Evolutionary conservation across 2,888 invertebrate species (phyloP), one percentile per base, ranked within the genome.

Genomic region (Ectemnius lituratus): DNA sequence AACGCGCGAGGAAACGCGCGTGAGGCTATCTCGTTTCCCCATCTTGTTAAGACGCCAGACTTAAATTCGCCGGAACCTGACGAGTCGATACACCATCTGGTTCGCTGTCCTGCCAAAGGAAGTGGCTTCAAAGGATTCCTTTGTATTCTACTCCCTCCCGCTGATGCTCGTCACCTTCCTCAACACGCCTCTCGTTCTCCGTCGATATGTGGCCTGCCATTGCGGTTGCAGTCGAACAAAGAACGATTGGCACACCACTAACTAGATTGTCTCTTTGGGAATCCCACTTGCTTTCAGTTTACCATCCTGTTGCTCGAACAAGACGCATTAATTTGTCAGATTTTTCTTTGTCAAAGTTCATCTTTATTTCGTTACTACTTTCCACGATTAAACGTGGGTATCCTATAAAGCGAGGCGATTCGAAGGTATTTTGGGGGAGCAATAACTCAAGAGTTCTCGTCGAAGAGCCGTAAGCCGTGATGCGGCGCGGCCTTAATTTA

Each of bases 1-100:
- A 86, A 87, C 86, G 85, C 82, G 85, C 84, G 85, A 83, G 84
- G 80, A 86, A 57, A 37, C 65, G 46, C 77, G 73, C 71, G 75
- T 3, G 84, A 72, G 80, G 75, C 76, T 78, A 6, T 37, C 37
- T 6, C 37, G 37, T 4, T 37, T 37, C 37, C 37, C 79, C 82
- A 84, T 85, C 85, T 86, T 79, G 84, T 86, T 85, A 83, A 72
- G 64, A 57, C 62, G 4, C 63, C 58, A 20, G 60, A 56, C 71
- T 81, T 79, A 79, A 77, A 79, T 77, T 64, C 75, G 28, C 66
- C 60, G 45, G 70, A 69, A 64, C 62, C 66, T 73, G 73, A 77
- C 76, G 62, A 77, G 73, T 73, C 74, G 81, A 76, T 80, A 66
- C 64, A 67, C 66, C 71, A 73, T 78, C 76, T 72, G 73, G 68